These are phyloP conservation scores for Pygocentrus nattereri DNA, from an alignment of 2,797 vertebrate genomes.

Conservation along the genomic window DNA sequence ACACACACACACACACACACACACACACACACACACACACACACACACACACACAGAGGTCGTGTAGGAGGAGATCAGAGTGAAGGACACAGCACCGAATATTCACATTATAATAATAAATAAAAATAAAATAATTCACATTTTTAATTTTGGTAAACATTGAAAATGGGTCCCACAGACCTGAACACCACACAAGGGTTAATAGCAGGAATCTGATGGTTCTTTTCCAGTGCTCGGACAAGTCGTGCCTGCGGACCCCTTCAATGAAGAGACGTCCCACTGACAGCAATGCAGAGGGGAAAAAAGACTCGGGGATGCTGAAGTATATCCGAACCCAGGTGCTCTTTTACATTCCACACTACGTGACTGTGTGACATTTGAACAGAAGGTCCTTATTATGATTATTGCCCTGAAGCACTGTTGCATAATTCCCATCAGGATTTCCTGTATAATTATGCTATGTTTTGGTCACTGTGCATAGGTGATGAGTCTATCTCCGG, in stretches of 20 bases:
- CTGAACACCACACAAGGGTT: too few relatives aligned
- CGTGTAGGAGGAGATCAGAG: too few relatives aligned
- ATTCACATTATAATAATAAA: too few relatives aligned
- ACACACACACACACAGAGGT: too few relatives aligned
- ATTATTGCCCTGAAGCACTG: not conserved
- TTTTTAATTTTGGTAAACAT: too few relatives aligned
- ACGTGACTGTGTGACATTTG: not conserved
- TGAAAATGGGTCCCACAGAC: too few relatives aligned
- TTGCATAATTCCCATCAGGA: not conserved
- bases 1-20: too few relatives aligned
- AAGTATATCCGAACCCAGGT: slow-evolving; percentile 99
- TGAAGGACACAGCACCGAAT: too few relatives aligned
- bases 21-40: too few relatives aligned
- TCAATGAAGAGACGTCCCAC: slow-evolving; percentile 94
- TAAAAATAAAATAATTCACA: too few relatives aligned
- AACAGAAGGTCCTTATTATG: not conserved
- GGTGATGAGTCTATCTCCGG: slow-evolving; percentile 97
- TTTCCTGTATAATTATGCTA: not conserved
- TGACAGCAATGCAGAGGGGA: slow-evolving; percentile 90
- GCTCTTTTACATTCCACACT: not conserved
- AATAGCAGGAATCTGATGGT: slow-evolving; percentile 32
- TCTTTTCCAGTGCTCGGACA: slow-evolving; percentile 90
- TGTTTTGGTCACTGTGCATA: slow-evolving; percentile 61
- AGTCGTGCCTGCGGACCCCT: slow-evolving; percentile 95
- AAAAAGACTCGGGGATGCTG: slow-evolving; percentile 97